Percentiles rank a stretch among this genome's conserved stretches.
Evolutionary conservation across 1,140 invertebrate genomes (phyloP).

Genomic region (Drosophila obscura): DNA sequence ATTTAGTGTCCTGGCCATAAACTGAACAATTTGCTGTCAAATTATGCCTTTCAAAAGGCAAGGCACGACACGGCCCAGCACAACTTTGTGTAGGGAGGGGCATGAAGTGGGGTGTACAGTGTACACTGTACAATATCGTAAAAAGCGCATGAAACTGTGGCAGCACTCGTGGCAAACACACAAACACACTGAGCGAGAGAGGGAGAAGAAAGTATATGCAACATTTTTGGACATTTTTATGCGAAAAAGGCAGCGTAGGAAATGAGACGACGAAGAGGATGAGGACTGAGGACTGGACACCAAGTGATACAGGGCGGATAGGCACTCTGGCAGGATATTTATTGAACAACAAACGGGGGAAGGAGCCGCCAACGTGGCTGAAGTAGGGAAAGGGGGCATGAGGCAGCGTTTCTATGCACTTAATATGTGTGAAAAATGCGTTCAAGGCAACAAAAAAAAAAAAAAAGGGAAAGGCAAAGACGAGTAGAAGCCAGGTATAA

Average conservation of each 20-base stretch:
- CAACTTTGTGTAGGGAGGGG: background rate
- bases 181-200: constrained; percentile 4
- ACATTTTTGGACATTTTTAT: constrained; percentile 73
- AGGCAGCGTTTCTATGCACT: constrained; percentile 25
- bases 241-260: constrained; percentile 12
- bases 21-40: constrained; percentile 71
- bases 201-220: constrained; percentile 36
- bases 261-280: constrained; percentile 22
- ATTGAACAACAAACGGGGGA: constrained; percentile 59
- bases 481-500: constrained; percentile 51
- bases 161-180: constrained; percentile 46
- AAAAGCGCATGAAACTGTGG: constrained; percentile 68
- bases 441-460: constrained; percentile 48
- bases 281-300: constrained; percentile 33
- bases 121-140: constrained; percentile 59
- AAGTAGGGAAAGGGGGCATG: background rate
- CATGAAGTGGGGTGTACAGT: constrained; percentile 39
- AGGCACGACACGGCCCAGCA: background rate
- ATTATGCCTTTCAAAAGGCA: constrained; percentile 62
- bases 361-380: background rate
- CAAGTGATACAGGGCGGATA: constrained; percentile 5
- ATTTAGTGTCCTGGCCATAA: constrained; percentile 63
- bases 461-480: constrained; percentile 29
- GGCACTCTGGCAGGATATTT: constrained; percentile 45
- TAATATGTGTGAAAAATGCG: constrained; percentile 67